Evolutionary conservation across 2,888 invertebrate genomes (phyloP).

Genomic region (Tipula lateralis): DNA sequence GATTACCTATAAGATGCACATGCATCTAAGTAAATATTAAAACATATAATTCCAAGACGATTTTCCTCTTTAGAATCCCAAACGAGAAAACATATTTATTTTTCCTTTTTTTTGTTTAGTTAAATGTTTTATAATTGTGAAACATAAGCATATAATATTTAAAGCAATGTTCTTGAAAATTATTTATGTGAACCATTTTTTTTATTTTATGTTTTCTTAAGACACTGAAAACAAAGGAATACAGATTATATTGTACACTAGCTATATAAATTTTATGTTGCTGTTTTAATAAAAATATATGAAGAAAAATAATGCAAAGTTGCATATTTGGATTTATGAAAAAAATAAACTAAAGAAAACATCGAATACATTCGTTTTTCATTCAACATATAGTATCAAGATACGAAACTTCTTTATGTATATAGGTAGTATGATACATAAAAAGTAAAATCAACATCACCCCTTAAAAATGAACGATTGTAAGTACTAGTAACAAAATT

Average conservation of each 20-base stretch:
- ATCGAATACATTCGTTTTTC: background rate
- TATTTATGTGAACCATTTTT: slow-evolving; percentile 12
- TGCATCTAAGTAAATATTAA: background rate
- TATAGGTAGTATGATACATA: no score
- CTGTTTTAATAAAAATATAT: background rate
- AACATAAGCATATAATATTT: background rate
- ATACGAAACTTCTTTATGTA: background rate
- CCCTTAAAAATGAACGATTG: background rate
- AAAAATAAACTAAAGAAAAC: background rate
- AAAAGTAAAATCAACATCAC: background rate
- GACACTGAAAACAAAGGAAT: slow-evolving; percentile 14
- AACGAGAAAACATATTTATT: background rate
- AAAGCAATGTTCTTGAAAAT: background rate
- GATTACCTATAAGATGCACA: background rate
- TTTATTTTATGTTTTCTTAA: slow-evolving; percentile 12
- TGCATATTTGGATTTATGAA: background rate
- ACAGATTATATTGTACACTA: background rate
- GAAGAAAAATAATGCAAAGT: background rate
- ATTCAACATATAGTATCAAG: background rate
- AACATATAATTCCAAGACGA: background rate
- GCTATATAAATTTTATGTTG: background rate
- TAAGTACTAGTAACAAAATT: background rate
- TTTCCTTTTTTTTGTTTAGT: background rate
- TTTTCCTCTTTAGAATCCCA: background rate
- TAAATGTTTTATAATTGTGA: background rate